Percentiles rank a stretch among this genome's conserved stretches.
Conservation (phyloP, 2,797 vertebrate species). For the Rallus crepitans region DNA sequence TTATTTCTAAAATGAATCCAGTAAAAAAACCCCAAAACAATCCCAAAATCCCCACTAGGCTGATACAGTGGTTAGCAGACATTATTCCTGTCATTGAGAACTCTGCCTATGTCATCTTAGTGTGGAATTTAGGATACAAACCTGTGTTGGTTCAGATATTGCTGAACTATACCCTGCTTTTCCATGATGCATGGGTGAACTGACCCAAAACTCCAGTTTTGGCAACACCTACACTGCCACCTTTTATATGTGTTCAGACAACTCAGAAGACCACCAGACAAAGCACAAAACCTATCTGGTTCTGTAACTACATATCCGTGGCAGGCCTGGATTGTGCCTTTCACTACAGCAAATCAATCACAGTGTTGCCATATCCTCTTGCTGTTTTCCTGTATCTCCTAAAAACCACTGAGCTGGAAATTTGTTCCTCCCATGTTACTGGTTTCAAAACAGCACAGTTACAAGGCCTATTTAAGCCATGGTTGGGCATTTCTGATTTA, state of each 20-base stretch:
- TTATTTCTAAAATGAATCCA: no score
- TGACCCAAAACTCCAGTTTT: neutral
- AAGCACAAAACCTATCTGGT: neutral
- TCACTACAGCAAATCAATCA: neutral
- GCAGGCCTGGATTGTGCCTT: neutral
- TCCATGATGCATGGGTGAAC: neutral
- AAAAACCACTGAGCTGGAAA: neutral
- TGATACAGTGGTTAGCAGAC: neutral
- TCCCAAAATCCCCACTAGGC: no score
- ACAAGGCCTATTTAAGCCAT: neutral
- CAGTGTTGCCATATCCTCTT: neutral
- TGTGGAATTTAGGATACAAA: neutral
- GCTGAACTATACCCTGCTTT: neutral
- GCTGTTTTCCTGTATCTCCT: neutral
- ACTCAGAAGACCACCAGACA: neutral
- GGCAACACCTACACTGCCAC: neutral
- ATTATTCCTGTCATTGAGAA: neutral
- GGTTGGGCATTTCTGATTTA: slow-evolving; percentile 7
- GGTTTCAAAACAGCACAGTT: neutral
- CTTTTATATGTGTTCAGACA: neutral
- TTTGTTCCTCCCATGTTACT: neutral
- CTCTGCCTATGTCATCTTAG: neutral
- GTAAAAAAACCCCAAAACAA: no score
- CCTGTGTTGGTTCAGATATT: neutral
- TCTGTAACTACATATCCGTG: neutral